Evolutionary conservation across 2,113 vertebrate species (phyloP).

Genomic region (Ammodytes dubius): DNA sequence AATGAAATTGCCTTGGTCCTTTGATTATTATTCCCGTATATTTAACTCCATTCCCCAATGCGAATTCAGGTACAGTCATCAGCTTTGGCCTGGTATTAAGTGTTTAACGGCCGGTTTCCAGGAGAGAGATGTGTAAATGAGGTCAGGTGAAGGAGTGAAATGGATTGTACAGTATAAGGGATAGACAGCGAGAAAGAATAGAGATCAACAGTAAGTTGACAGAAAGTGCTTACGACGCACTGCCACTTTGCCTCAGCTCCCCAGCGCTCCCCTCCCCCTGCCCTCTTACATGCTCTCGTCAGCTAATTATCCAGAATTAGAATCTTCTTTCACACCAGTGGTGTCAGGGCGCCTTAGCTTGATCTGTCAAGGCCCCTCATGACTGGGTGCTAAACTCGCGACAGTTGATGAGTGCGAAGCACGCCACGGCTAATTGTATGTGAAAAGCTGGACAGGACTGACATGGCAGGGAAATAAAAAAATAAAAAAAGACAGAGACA

Average conservation of each 20-base stretch:
- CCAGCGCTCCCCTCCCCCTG: conserved; percentile 31
- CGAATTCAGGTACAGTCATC: neutral
- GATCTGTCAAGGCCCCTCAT: conserved; percentile 81
- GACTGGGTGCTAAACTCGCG: conserved; percentile 86
- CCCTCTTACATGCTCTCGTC: conserved; percentile 80
- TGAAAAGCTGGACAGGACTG: conserved; percentile 87
- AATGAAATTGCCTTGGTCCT: neutral
- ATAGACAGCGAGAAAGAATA: conserved; percentile 47
- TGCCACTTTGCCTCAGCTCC: conserved; percentile 75
- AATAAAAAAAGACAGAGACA: no score
- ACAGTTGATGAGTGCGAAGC: conserved; percentile 84
- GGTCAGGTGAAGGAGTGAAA: conserved; percentile 55
- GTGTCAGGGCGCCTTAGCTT: conserved; percentile 86
- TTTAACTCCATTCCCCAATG: neutral
- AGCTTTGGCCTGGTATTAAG: neutral
- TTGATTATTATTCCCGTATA: neutral
- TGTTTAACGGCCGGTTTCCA: neutral
- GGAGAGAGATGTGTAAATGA: conserved; percentile 58
- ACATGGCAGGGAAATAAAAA: conserved; percentile 58
- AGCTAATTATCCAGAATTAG: conserved; percentile 89
- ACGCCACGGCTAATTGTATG: conserved; percentile 84
- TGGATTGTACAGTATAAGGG: neutral
- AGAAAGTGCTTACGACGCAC: conserved; percentile 82
- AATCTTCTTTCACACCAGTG: conserved; percentile 88
- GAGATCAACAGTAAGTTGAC: conserved; percentile 77